These are phyloP conservation scores for Eptesicus fuscus DNA, from an alignment of 2,113 vertebrate genomes.

Conservation along the genomic window DNA sequence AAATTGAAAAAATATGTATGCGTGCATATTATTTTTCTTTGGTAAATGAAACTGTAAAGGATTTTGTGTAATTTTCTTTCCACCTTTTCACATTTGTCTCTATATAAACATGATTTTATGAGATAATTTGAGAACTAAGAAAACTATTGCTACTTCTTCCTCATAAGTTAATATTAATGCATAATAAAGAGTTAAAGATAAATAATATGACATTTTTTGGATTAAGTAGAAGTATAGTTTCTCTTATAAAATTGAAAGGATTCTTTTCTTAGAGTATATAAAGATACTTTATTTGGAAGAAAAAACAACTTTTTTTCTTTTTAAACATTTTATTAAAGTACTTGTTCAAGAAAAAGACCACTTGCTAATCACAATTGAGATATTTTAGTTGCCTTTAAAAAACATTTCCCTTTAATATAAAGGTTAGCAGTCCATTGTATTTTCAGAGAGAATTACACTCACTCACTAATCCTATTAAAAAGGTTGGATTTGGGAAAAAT, in stretches of 20 bases:
- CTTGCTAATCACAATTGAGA: neutral
- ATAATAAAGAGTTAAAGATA: neutral
- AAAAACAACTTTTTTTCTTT: neutral
- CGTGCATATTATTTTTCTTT: neutral
- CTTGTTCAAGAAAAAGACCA: neutral
- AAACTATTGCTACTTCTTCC: neutral
- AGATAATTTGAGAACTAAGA: neutral
- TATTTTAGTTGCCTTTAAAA: slow-evolving; percentile 23
- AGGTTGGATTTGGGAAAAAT: slow-evolving; percentile 20
- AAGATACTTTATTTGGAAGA: neutral
- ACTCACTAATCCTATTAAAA: slow-evolving; percentile 8
- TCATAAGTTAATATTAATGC: neutral
- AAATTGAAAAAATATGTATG: neutral
- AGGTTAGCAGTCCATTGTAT: neutral
- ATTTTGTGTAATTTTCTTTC: neutral
- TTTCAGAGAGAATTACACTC: neutral
- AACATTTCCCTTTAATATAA: neutral
- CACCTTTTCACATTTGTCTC: neutral
- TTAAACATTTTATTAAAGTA: neutral
- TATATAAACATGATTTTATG: neutral
- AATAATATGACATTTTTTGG: neutral
- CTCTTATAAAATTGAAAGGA: neutral
- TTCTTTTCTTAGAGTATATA: neutral
- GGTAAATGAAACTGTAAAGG: neutral
- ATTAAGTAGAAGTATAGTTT: neutral